Evolutionary conservation across 2,797 vertebrate species (phyloP).

Genomic region (Octomys mimax): DNA sequence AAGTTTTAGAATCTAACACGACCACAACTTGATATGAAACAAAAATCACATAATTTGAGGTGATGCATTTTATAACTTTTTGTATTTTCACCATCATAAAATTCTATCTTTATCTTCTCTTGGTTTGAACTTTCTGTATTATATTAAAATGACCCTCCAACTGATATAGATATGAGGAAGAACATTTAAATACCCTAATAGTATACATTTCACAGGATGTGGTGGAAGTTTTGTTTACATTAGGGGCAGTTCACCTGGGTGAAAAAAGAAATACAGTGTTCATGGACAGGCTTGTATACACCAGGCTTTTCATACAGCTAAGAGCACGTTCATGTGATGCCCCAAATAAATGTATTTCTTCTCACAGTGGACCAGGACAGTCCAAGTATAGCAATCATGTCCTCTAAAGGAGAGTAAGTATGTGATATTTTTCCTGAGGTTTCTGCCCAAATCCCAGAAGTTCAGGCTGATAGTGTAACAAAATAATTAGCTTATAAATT

Average conservation of each 20-base stretch:
- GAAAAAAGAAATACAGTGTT: not conserved
- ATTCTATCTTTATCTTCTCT: not conserved
- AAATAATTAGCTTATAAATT: not conserved
- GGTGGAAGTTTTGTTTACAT: not conserved
- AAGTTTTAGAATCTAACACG: not conserved
- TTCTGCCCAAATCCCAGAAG: not conserved
- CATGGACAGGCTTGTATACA: not conserved
- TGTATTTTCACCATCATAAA: not conserved
- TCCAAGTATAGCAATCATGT: not conserved
- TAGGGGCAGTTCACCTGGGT: not conserved
- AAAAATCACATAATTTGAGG: not conserved
- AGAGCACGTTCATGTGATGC: not conserved
- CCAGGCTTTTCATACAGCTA: not conserved
- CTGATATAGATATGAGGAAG: not conserved
- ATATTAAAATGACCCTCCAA: not conserved
- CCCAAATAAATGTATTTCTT: not conserved
- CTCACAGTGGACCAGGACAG: not conserved
- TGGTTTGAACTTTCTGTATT: not conserved
- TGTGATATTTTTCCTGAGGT: not conserved
- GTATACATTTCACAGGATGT: not conserved
- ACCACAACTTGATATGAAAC: not conserved
- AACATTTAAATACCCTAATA: not conserved
- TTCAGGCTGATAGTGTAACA: not conserved
- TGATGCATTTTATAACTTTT: not conserved
- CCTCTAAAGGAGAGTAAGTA: not conserved